Conservation (phyloP, 2,113 vertebrate genomes). For the Equus quagga region DNA sequence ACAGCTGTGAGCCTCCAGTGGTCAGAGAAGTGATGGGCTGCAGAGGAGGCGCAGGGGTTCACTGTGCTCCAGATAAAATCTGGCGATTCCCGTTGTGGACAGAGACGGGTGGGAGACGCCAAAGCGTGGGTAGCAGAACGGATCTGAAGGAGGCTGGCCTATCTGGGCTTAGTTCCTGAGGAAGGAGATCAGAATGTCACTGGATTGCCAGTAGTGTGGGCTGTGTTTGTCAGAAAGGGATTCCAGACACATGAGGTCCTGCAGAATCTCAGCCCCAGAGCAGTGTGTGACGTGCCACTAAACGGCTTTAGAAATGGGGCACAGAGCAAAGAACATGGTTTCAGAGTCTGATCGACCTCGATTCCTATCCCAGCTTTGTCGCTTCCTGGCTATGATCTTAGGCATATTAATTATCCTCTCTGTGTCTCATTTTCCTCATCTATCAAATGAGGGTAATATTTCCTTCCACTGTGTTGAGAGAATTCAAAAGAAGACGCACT, state of each 20-base stretch:
- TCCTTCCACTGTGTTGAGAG: neutral
- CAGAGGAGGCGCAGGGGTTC: neutral
- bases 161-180: neutral
- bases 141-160: neutral
- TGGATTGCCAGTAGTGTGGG: no score
- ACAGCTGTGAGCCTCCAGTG: neutral
- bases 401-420: neutral
- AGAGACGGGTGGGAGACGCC: neutral
- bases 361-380: neutral
- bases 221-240: neutral
- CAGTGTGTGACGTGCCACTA: neutral
- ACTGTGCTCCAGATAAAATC: neutral
- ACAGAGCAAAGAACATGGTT: neutral
- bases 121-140: neutral
- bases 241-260: neutral
- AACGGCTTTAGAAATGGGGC: neutral
- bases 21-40: neutral
- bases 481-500: constrained; percentile 6
- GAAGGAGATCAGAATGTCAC: neutral
- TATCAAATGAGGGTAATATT: constrained; percentile 2
- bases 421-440: neutral
- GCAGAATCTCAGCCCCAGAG: neutral
- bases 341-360: neutral
- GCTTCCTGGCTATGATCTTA: neutral
- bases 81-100: neutral